phyloP scores from a whole-genome alignment of 2,797 vertebrate genomes.

The Silurus lanzhouensis region DNA sequence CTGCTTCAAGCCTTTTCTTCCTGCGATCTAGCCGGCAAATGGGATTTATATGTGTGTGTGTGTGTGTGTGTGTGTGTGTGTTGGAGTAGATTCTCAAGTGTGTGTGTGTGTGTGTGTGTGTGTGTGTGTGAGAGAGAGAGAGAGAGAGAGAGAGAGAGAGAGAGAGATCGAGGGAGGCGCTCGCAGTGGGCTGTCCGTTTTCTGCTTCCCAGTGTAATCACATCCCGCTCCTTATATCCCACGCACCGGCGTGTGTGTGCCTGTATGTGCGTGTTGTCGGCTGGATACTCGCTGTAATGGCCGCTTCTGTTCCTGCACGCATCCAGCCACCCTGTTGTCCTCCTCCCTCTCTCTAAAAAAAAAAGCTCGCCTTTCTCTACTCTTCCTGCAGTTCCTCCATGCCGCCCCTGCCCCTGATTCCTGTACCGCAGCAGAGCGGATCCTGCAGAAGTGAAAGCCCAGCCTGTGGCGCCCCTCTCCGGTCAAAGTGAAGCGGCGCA shows the following conservation, averaged over 20 bases:
- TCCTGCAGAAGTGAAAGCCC: constrained; percentile 24
- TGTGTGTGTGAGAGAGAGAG: constrained; percentile 23
- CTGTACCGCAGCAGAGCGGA: constrained; percentile 51
- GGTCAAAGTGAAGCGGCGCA: constrained; percentile 53
- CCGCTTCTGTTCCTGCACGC: constrained; percentile 64
- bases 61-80: constrained; percentile 34
- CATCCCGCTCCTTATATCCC: constrained; percentile 63
- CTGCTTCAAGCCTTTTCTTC: constrained; percentile 55
- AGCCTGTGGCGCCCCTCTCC: constrained; percentile 64
- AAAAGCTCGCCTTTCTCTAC: constrained; percentile 66
- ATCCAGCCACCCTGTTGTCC: constrained; percentile 35
- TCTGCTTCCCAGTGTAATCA: constrained; percentile 62
- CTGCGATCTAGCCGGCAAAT: constrained; percentile 65
- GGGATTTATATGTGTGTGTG: constrained; percentile 38
- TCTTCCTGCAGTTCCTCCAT: constrained; percentile 65
- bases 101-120: constrained; percentile 44
- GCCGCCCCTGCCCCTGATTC: constrained; percentile 52
- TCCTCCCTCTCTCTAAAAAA: constrained; percentile 50
- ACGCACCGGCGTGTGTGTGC: constrained; percentile 45
- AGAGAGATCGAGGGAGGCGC: constrained; percentile 38
- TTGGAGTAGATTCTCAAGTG: constrained; percentile 40
- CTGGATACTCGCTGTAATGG: constrained; percentile 65
- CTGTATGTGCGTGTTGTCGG: constrained; percentile 8
- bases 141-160: constrained; percentile 6
- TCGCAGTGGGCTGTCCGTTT: constrained; percentile 56